Evolutionary conservation across 2,113 vertebrate genomes (phyloP).

Genomic region (Bucco capensis): DNA sequence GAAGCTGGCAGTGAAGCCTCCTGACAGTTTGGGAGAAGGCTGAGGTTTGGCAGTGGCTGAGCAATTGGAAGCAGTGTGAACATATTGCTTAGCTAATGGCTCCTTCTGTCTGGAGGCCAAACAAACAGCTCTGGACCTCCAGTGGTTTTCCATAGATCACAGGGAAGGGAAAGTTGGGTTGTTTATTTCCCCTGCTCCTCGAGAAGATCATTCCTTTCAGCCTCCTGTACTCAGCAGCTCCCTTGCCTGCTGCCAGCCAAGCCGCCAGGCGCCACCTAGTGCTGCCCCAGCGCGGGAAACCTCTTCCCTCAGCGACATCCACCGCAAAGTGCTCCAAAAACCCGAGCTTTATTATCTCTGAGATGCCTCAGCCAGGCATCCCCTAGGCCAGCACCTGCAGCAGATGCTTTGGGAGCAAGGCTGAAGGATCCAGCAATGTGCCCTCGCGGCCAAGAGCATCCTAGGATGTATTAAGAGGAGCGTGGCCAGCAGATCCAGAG

Average conservation of each 20-base stretch:
- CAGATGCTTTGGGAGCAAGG: not conserved
- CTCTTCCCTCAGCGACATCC: not conserved
- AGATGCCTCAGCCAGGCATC: not conserved
- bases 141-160: not conserved
- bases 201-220: not conserved
- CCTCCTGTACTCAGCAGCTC: not conserved
- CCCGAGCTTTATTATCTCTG: not conserved
- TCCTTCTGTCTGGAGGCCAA: not conserved
- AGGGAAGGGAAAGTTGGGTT: not conserved
- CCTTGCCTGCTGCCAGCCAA: not conserved
- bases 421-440: too few species aligned
- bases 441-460: too few species aligned
- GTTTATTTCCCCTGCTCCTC: accelerated
- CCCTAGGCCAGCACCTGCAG: not conserved
- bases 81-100: not conserved
- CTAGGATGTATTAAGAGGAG: too few species aligned
- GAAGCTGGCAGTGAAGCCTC: not conserved
- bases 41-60: not conserved
- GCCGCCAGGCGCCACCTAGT: slow-evolving; percentile 45
- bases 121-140: not conserved
- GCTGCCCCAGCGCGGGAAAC: not conserved
- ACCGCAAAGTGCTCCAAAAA: not conserved
- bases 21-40: not conserved
- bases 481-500: too few species aligned
- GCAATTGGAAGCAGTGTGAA: not conserved